Percentiles rank a stretch among this genome's conserved stretches.
phyloP scores from a whole-genome alignment of 2,113 vertebrate genomes.

The rat (Rattus norvegicus) region GRCr8 NC_086031.1:42892001-42892500 shows the following conservation, averaged over 20 bases:
- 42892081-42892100: constrained; percentile 24
- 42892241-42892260: not conserved
- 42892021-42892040: constrained; percentile 15
- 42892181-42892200: constrained; percentile 28
- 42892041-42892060: not conserved
- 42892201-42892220: not conserved
- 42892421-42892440: not conserved
- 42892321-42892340: not conserved
- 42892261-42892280: not conserved
- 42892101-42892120: constrained; percentile 17
- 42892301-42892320: constrained; percentile 39
- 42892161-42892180: not conserved
- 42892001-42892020: not conserved
- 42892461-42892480: not conserved
- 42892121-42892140: not conserved
- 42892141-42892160: constrained; percentile 32
- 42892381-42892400: not conserved
- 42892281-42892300: not conserved
- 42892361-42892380: not conserved
- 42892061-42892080: constrained; percentile 46
- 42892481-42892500: not conserved
- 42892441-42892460: not conserved
- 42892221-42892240: not conserved
- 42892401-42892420: not conserved
- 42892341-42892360: not conserved